Evolutionary conservation across 2,113 vertebrate genomes (phyloP).

Genomic region (Macroglossus sobrinus): DNA sequence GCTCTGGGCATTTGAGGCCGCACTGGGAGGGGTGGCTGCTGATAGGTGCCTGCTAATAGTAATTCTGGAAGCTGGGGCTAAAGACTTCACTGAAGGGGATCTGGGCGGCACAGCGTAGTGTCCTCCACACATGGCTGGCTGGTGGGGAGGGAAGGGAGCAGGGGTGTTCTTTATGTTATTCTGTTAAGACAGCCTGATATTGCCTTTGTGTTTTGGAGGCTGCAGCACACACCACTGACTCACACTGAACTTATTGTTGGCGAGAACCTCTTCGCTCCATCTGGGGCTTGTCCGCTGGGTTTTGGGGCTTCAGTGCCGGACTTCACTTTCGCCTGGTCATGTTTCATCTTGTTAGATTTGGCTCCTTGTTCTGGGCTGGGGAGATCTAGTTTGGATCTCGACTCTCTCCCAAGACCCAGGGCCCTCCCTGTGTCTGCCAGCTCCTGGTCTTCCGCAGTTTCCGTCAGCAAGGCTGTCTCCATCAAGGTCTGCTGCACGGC

Average conservation of each 20-base stretch:
- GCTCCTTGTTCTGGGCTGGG: not conserved
- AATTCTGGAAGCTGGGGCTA: not conserved
- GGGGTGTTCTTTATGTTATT: accelerated
- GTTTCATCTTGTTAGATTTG: slow-evolving; percentile 24
- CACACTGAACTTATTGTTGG: slow-evolving; percentile 32
- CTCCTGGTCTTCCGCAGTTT: not conserved
- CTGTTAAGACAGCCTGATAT: not conserved
- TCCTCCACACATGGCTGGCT: not conserved
- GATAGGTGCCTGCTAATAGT: not conserved
- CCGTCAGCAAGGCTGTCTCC: not conserved
- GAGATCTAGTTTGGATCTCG: not conserved
- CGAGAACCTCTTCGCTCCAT: not conserved
- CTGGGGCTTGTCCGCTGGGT: not conserved
- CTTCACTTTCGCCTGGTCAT: not conserved
- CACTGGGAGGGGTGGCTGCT: too few species aligned
- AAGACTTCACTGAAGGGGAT: not conserved
- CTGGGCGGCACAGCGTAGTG: not conserved
- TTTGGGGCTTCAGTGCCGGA: not conserved
- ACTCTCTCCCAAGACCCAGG: not conserved
- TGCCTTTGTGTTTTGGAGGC: not conserved
- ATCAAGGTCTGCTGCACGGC: accelerated
- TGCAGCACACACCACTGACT: not conserved
- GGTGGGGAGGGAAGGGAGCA: not conserved
- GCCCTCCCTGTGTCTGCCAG: not conserved
- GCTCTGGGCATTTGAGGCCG: not conserved